Evolutionary conservation across 2,797 vertebrate species (phyloP).

Genomic region (Lepilemur ruficaudatus): DNA sequence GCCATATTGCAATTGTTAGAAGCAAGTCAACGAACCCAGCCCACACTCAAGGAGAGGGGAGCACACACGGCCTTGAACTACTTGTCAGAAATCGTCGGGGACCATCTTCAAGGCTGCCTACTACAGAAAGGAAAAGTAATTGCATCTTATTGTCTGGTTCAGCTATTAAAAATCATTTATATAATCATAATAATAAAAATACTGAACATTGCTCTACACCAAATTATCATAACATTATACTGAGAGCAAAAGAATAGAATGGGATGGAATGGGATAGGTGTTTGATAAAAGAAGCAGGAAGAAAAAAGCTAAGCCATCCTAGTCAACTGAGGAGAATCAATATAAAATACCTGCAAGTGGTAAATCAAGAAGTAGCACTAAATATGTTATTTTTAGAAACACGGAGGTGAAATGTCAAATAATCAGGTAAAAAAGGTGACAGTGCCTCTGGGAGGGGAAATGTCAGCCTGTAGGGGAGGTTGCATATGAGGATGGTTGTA

Average conservation of each 20-base stretch:
- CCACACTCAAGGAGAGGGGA: not conserved
- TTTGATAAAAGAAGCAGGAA: not conserved
- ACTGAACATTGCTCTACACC: not conserved
- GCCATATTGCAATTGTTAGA: not conserved
- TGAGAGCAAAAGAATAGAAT: not conserved
- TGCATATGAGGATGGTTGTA: not conserved
- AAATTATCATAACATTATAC: not conserved
- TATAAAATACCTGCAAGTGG: not conserved
- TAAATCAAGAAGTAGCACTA: not conserved
- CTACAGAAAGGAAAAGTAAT: not conserved
- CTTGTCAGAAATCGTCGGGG: not conserved
- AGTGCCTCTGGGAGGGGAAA: not conserved
- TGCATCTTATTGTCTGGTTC: not conserved
- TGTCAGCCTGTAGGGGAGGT: not conserved
- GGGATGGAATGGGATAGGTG: not conserved
- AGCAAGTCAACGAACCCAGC: not conserved
- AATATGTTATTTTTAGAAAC: slow-evolving; percentile 29
- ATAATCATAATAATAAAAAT: not conserved
- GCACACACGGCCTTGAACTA: not conserved
- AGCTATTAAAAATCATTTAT: not conserved
- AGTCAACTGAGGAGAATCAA: not conserved
- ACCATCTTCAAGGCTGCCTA: not conserved
- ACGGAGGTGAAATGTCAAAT: not conserved
- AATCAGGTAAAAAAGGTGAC: not conserved
- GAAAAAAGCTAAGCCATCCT: not conserved